These are phyloP conservation scores for Ips nitidus DNA, from an alignment of 1,140 invertebrate species.

Conservation along the genomic window DNA sequence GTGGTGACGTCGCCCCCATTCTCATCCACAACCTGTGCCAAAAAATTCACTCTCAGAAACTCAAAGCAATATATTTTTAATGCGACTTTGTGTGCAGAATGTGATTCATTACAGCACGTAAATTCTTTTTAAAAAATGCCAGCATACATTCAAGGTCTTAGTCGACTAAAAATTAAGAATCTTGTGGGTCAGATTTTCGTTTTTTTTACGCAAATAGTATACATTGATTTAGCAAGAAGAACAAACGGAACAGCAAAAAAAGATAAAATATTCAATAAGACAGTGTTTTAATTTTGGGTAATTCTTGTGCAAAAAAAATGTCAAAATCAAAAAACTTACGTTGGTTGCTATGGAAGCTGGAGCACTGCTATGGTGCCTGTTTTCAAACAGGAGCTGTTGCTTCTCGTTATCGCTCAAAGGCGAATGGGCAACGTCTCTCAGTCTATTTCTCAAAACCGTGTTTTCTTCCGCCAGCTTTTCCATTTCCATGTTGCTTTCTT, in stretches of 20 bases:
- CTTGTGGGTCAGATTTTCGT: no score
- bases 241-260: no score
- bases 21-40: slow-evolving; percentile 49
- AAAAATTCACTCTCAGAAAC: slow-evolving; percentile 10
- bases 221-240: no score
- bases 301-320: no score
- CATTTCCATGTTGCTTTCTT: slow-evolving; percentile 66
- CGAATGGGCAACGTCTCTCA: slow-evolving; percentile 75
- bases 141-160: background rate
- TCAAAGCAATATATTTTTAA: no score
- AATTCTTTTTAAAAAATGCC: no score
- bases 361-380: slow-evolving; percentile 63
- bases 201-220: no score
- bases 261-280: no score
- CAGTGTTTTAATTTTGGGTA: background rate
- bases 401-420: slow-evolving; percentile 81
- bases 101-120: no score
- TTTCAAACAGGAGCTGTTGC: slow-evolving; percentile 70
- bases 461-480: slow-evolving; percentile 72
- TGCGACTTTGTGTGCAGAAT: no score
- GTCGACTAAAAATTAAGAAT: no score
- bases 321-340: slow-evolving; percentile 31
- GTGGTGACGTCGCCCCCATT: slow-evolving; percentile 60
- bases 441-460: slow-evolving; percentile 67
- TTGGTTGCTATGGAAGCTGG: slow-evolving; percentile 61